Conservation (phyloP, 1,140 invertebrate species). For the Cyphomyrmex costatus region DNA sequence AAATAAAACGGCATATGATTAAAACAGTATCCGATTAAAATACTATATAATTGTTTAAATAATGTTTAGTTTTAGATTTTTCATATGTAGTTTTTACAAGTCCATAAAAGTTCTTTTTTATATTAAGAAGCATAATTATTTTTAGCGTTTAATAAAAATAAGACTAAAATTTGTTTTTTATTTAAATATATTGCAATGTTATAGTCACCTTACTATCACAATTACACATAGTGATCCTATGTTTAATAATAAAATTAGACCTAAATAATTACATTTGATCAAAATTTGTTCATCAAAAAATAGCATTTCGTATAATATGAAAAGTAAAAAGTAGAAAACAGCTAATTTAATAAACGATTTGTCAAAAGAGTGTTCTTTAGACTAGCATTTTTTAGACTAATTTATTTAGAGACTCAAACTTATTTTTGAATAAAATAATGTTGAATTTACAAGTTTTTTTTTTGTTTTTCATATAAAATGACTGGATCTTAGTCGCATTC, state of each 20-base stretch:
- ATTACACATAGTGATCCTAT: neutral
- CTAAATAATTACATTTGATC: conserved; percentile 5
- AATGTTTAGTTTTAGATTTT: no score
- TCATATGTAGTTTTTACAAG: no score
- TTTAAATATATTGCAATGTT: no score
- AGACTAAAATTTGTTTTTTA: no score
- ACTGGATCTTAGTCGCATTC: neutral
- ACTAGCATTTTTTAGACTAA: no score
- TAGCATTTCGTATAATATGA: conserved; percentile 13
- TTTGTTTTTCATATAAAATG: neutral
- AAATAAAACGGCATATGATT: no score
- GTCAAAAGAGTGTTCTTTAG: neutral
- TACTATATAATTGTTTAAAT: no score
- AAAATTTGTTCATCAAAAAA: conserved; percentile 17
- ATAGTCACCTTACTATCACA: no score
- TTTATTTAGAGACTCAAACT: conserved; percentile 4
- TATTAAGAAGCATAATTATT: no score
- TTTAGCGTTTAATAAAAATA: no score
- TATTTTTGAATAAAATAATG: conserved; percentile 26
- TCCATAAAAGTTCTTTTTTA: no score
- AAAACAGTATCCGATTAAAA: no score
- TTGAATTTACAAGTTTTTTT: conserved; percentile 12
- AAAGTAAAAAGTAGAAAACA: neutral
- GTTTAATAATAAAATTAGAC: conserved; percentile 10
- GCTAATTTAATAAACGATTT: neutral